Evolutionary conservation across 2,888 invertebrate species (phyloP).

Genomic region (Amphiduros pacificus): DNA sequence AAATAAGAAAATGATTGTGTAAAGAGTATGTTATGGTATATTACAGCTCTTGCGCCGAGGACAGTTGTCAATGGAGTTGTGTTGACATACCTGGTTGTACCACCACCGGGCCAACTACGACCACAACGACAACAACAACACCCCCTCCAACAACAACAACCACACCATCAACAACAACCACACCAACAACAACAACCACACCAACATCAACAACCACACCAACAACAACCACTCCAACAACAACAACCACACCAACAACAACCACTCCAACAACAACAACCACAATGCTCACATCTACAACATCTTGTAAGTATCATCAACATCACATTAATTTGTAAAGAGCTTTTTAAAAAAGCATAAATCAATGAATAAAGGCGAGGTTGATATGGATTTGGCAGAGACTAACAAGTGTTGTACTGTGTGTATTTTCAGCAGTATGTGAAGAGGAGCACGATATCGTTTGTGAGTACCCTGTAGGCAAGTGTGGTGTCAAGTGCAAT

Average conservation of each 20-base stretch:
- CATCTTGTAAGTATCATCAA: neutral
- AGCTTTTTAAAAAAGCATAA: neutral
- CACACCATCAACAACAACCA: no score
- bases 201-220: no score
- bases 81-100: neutral
- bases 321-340: neutral
- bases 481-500: neutral
- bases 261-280: slow-evolving; percentile 3
- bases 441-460: neutral
- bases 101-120: neutral
- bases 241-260: slow-evolving; percentile 4
- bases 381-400: neutral
- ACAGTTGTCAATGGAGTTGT: slow-evolving; percentile 11
- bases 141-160: no score
- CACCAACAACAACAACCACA: no score
- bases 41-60: slow-evolving; percentile 1
- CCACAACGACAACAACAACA: no score
- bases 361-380: neutral
- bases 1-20: neutral
- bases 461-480: neutral
- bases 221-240: no score
- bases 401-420: no score
- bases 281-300: neutral
- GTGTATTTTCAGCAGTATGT: neutral
- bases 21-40: neutral